Evolutionary conservation across 2,888 invertebrate species (phyloP).

Genomic region (Portevinia maculata): DNA sequence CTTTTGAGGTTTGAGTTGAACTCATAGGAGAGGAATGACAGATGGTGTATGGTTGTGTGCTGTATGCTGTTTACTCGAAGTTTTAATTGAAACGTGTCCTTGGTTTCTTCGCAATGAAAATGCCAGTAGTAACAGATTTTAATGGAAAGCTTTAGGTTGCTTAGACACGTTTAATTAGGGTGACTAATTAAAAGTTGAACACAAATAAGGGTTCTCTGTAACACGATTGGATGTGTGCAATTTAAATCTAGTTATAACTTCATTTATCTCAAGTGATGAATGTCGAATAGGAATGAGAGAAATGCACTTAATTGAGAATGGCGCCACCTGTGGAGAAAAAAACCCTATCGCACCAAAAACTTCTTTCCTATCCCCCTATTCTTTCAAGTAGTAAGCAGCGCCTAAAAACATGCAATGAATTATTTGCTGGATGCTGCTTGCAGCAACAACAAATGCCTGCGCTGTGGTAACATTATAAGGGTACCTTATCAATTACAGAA

Average conservation of each 20-base stretch:
- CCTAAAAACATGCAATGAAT: no score
- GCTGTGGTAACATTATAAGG: no score
- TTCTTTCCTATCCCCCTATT: no score
- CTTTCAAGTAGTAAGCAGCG: no score
- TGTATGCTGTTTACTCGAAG: conserved; percentile 20
- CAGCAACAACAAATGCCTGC: no score
- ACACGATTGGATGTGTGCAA: neutral
- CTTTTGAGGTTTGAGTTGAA: conserved; percentile 34
- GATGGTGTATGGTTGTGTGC: neutral
- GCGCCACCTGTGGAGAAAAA: no score
- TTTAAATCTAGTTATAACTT: neutral
- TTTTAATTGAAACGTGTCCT: conserved; percentile 47
- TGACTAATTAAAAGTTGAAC: conserved; percentile 31
- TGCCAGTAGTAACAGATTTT: conserved; percentile 7
- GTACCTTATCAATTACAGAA: no score
- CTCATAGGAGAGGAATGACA: neutral
- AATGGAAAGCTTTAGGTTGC: conserved; percentile 15
- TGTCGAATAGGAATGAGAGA: neutral
- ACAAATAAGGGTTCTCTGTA: conserved; percentile 8
- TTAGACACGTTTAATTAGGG: conserved; percentile 11
- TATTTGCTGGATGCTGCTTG: no score
- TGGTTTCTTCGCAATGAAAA: conserved; percentile 27
- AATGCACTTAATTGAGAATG: no score
- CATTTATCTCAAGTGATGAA: conserved; percentile 1
- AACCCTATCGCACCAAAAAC: no score